Percentiles rank a stretch among this genome's conserved stretches.
Conservation (phyloP, 2,113 vertebrate genomes). For the Illadopsis cleaveri region DNA sequence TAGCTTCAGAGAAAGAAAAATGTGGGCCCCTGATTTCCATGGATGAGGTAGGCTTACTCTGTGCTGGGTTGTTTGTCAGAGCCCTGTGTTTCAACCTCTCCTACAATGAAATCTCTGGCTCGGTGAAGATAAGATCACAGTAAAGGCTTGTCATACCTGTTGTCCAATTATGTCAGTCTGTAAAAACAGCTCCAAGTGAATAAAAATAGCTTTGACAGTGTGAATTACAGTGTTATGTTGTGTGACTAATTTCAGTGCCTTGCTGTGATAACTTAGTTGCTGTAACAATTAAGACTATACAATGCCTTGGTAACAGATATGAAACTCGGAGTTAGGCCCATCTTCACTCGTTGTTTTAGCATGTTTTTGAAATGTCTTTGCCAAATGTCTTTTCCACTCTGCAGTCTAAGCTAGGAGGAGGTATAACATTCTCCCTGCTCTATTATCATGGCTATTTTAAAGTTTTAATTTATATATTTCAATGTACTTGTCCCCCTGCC, state of each 20-base stretch:
- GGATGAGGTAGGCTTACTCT: not conserved
- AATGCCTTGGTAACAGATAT: not conserved
- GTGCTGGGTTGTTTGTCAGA: not conserved
- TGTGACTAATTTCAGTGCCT: constrained; percentile 33
- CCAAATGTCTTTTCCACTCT: not conserved
- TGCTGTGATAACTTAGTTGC: not conserved
- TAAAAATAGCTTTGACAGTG: constrained; percentile 38
- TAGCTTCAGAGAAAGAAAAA: not conserved
- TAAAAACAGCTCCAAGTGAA: constrained; percentile 1
- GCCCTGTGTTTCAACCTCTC: not conserved
- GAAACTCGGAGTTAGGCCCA: not conserved
- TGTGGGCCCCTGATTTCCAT: not conserved
- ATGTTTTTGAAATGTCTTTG: not conserved
- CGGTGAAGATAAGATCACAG: not conserved
- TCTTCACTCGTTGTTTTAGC: not conserved
- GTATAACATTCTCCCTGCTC: not conserved
- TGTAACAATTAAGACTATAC: not conserved
- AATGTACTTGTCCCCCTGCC: not conserved
- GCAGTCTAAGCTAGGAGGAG: not conserved
- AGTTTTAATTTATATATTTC: not conserved
- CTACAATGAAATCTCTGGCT: not conserved
- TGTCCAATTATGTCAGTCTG: not conserved
- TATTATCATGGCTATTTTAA: not conserved
- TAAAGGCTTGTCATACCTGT: constrained; percentile 20
- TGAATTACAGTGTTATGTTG: not conserved